A percentile compares a stretch with the other conserved stretches of the same genome.
Conservation (phyloP, 2,113 vertebrate species). For the Eulemur rufifrons region DNA sequence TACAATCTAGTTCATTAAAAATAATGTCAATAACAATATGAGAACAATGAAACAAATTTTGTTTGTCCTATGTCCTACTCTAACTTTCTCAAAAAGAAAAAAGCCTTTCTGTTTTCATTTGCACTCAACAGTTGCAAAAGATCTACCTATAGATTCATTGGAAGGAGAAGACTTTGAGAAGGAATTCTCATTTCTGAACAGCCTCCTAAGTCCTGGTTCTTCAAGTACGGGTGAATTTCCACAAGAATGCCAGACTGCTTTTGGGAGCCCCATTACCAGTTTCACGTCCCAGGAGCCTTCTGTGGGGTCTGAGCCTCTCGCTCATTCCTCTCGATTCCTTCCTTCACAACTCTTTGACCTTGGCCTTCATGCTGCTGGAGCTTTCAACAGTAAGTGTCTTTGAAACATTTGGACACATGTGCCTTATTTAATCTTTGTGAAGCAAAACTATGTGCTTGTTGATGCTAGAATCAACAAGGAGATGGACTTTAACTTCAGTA, state of each 20-base stretch:
- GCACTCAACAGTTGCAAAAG: slow-evolving; percentile 59
- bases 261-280: slow-evolving; percentile 78
- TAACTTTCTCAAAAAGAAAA: slow-evolving; percentile 69
- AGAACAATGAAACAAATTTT: background rate
- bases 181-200: slow-evolving; percentile 89
- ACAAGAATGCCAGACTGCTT: slow-evolving; percentile 83
- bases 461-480: background rate
- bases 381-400: slow-evolving; percentile 59
- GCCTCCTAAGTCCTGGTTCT: slow-evolving; percentile 82
- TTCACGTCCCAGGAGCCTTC: slow-evolving; percentile 33
- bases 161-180: slow-evolving; percentile 86
- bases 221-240: slow-evolving; percentile 80
- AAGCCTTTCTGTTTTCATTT: slow-evolving; percentile 41
- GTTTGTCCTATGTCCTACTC: background rate
- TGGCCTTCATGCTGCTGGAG: slow-evolving; percentile 86
- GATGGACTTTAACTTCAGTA: background rate
- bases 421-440: slow-evolving; percentile 30
- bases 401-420: background rate
- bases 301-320: slow-evolving; percentile 68
- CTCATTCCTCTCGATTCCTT: slow-evolving; percentile 85
- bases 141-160: slow-evolving; percentile 63
- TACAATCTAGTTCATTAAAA: slow-evolving; percentile 18
- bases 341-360: slow-evolving; percentile 92
- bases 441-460: background rate
- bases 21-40: slow-evolving; percentile 2